phyloP scores from a whole-genome alignment of 2,797 vertebrate species.

The Aselliscus stoliczkanus region DNA sequence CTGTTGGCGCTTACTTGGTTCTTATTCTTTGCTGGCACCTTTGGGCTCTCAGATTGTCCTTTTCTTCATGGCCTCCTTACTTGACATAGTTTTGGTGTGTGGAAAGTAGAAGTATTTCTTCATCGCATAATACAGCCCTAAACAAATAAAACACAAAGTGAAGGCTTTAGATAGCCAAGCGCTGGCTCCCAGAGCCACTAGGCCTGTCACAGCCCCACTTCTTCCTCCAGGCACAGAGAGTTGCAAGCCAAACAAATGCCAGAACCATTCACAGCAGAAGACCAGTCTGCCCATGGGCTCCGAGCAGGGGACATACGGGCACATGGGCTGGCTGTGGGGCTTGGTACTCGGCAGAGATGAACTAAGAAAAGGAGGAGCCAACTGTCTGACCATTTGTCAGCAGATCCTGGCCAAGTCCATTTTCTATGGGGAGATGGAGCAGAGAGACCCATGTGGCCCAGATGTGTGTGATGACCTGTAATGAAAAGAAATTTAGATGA shows the following conservation, averaged over 20 bases:
- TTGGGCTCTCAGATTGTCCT: background rate
- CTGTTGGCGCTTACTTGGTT: background rate
- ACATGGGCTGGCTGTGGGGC: too few species aligned
- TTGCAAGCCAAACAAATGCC: background rate
- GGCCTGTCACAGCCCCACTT: background rate
- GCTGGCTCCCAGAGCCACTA: background rate
- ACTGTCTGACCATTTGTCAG: rapidly evolving
- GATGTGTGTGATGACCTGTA: background rate
- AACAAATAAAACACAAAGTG: background rate
- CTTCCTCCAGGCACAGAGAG: background rate
- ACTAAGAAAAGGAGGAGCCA: background rate
- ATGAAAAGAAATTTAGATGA: background rate
- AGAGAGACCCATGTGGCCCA: background rate
- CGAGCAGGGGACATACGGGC: background rate
- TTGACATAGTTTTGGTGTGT: background rate
- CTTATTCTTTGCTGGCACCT: background rate
- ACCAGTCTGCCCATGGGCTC: background rate
- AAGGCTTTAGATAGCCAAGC: background rate
- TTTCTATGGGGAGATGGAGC: background rate
- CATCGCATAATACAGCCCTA: background rate
- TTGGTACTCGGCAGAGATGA: background rate
- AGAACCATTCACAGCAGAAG: background rate
- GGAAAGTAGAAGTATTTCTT: background rate
- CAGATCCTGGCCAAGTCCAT: background rate
- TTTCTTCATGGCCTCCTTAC: background rate